Evolutionary conservation across 2,113 vertebrate genomes (phyloP), one percentile per base, ranked within the genome.

Genomic region (Periophthalmodon schlosseri): DNA sequence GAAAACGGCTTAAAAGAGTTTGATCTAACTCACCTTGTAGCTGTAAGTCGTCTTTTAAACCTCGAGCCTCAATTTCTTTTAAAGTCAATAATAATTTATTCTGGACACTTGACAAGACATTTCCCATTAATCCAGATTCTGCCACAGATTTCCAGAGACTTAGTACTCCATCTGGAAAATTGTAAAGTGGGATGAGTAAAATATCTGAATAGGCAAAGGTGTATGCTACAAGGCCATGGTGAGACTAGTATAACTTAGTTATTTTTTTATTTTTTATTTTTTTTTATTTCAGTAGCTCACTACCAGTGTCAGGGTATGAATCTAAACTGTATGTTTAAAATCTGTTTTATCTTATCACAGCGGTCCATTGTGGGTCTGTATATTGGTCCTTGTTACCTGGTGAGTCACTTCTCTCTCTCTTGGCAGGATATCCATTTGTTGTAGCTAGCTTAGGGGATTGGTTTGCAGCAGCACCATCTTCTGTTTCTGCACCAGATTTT

Each of bases 101-200:
- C 86, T 97, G 96, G 83, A 98, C 95, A 83, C 95, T 95, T 87
- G 95, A 96, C 70, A 99, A 93, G 7, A 99, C 96, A 68, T 96
- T 95, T 54, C 95, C 95, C 95, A 98, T 96, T 87, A 99, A 89
- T 14, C 96, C 96, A 4, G 95, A 95, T 11, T 97, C 96, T 68
- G 96, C 95, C 75, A 98, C 96, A 57, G 95, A 94, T 81, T 95
- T 96, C 96, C 96, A 98, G 79, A 98, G 95, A 86, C 95, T 94
- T 89, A 98, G 69, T 0, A 95, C 94, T 84, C 95, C 96, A 82
- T 96, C 96, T 98, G 82, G 34, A 79, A 6, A 76, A 73, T 72
- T 28, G 12, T 5, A 64, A 64, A 15, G 15, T 16, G 5, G 5
- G 5, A 52, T 18, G 5, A 52, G 5, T 3, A 56, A 21, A n/a